These are phyloP conservation scores for Pantala flavescens DNA, from an alignment of 1,140 invertebrate species.

Conservation along the genomic window DNA sequence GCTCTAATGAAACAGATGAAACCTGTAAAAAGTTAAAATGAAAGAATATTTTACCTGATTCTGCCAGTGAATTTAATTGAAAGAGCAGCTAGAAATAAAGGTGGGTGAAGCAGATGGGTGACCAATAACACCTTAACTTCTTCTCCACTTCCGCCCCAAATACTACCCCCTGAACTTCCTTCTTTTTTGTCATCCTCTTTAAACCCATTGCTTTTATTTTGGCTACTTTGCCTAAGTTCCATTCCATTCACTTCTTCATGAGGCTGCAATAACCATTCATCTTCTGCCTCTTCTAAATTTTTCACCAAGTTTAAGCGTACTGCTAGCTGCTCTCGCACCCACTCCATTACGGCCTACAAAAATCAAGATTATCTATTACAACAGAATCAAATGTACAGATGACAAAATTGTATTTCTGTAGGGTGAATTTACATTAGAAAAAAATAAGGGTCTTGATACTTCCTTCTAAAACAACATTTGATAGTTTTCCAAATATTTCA, in stretches of 20 bases:
- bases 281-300: slow-evolving; percentile 27
- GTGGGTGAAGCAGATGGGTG: slow-evolving; percentile 33
- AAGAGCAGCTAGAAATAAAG: slow-evolving; percentile 42
- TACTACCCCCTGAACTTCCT: slow-evolving; percentile 20
- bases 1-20: too few relatives aligned
- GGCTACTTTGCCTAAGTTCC: background rate
- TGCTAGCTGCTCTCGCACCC: slow-evolving; percentile 38
- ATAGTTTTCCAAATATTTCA: too few relatives aligned
- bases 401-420: background rate
- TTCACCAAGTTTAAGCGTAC: slow-evolving; percentile 33
- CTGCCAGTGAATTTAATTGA: slow-evolving; percentile 43
- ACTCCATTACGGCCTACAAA: slow-evolving; percentile 33
- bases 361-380: too few relatives aligned
- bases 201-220: background rate
- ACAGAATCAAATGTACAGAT: slow-evolving; percentile 13
- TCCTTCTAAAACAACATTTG: too few relatives aligned
- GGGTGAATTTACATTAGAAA: too few relatives aligned
- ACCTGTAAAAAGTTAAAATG: too few relatives aligned
- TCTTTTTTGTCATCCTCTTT: slow-evolving; percentile 12
- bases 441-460: too few relatives aligned
- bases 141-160: background rate
- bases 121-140: slow-evolving; percentile 37
- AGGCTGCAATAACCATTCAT: slow-evolving; percentile 23
- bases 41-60: slow-evolving; percentile 11
- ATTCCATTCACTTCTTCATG: background rate